These are phyloP conservation scores for Stenopsyche tienmushanensis DNA, from an alignment of 1,140 invertebrate species.

Conservation along the genomic window DNA sequence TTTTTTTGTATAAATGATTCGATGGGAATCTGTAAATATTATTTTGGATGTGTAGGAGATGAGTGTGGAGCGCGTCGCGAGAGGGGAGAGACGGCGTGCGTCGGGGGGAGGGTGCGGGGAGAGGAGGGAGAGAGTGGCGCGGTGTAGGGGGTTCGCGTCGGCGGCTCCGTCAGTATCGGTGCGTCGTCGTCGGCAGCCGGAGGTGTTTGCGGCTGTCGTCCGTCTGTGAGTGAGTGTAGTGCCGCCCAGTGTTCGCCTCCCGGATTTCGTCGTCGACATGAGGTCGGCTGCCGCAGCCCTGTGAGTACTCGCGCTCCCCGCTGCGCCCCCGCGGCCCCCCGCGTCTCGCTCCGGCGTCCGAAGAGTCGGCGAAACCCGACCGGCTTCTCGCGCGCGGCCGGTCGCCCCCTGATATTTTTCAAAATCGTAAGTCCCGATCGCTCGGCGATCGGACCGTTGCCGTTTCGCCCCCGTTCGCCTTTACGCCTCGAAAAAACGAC, in stretches of 20 bases:
- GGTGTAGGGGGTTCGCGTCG: background rate
- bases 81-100: background rate
- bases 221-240: background rate
- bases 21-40: no score
- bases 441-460: background rate
- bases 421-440: background rate
- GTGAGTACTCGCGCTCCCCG: background rate
- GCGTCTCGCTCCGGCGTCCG: background rate
- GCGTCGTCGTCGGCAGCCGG: conserved; percentile 6
- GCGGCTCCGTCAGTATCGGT: background rate
- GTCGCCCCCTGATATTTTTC: background rate
- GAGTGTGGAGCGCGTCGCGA: no score
- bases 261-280: background rate
- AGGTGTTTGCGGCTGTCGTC: no score
- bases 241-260: background rate
- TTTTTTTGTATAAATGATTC: no score
- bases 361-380: background rate
- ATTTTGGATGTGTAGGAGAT: no score
- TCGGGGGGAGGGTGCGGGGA: background rate
- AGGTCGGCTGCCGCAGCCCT: background rate
- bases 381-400: background rate
- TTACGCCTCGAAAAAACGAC: background rate
- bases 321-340: background rate
- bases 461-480: background rate
- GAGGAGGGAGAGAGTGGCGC: background rate